Base-by-base conservation (phyloP, 2,113 vertebrate species). In the Dromiciops gliroides region DNA sequence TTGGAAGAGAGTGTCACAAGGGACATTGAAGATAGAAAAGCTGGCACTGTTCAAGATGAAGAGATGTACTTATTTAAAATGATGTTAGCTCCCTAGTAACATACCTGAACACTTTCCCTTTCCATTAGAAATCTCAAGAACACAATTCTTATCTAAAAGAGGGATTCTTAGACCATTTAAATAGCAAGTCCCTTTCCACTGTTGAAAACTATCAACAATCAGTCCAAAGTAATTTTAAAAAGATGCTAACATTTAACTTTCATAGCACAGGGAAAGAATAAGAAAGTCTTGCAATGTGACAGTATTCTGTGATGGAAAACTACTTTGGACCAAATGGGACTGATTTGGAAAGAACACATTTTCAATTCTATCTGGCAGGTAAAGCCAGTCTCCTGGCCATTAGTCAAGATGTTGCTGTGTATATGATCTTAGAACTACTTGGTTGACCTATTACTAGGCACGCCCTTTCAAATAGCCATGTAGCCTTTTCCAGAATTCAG, bases 301-400 rank as follows among this genome's bases (percentile, higher is more conserved):
- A 44, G 89, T 0, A 56, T 49, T 90, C 49, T 47, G 12, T 50
- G 31, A 94, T 50, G 24, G 53, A 11, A 10, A 26, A 95, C 96
- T 60, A 52, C n/a, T 95, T 67, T 91, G 26, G 22, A 44, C n/a
- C n/a, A n/a, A 83, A 83, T 44, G 19, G 67, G 67, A 49, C 6
- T 88, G 92, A 94, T 24, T 56, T n/a, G 92, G 67, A 95, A 95
- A 93, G 28, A 90, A 28, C n/a, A 95, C 44, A n/a, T 92, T 48
- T 93, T 23, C 16, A 89, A 95, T 12, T 48, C 0, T 52, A 12
- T 94, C 67, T 67, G 14, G 49, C 37, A n/a, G 19, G 2, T 51
- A 51, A 90, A 90, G 28, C 7, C 19, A 51, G 37, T 37, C 23
- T 37, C 14, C 2, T 90, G 49, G 50, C 22, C 49, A n/a, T 90